phyloP scores from a whole-genome alignment of 2,113 vertebrate genomes.

The Glareola pratincola region DNA sequence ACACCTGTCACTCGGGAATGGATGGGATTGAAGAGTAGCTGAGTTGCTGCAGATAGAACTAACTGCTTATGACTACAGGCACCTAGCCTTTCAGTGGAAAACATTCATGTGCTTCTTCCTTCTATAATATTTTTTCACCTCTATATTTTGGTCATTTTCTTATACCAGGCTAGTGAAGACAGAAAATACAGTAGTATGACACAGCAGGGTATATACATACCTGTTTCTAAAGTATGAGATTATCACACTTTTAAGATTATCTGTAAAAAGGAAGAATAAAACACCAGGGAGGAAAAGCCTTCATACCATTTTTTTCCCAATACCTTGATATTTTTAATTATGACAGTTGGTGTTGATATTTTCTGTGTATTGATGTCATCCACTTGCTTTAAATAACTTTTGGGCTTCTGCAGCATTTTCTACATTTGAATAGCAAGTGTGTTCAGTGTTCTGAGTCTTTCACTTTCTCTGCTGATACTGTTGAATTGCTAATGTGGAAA shows the following conservation, averaged over 20 bases:
- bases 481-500: neutral
- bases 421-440: neutral
- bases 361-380: neutral
- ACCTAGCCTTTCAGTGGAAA: neutral
- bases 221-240: neutral
- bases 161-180: neutral
- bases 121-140: neutral
- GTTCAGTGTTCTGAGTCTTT: neutral
- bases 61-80: neutral
- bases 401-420: neutral
- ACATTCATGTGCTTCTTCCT: neutral
- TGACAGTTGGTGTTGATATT: neutral
- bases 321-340: neutral
- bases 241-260: neutral
- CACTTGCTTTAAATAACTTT: neutral
- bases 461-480: neutral
- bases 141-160: neutral
- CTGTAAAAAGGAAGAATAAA: neutral
- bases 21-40: neutral
- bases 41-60: neutral
- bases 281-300: neutral
- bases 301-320: neutral
- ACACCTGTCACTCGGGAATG: neutral
- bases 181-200: neutral
- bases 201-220: neutral